A percentile compares a stretch with the other conserved stretches of the same genome.
These are phyloP conservation scores for Mixornis gularis DNA, from an alignment of 2,113 vertebrate genomes.

Conservation along the genomic window DNA sequence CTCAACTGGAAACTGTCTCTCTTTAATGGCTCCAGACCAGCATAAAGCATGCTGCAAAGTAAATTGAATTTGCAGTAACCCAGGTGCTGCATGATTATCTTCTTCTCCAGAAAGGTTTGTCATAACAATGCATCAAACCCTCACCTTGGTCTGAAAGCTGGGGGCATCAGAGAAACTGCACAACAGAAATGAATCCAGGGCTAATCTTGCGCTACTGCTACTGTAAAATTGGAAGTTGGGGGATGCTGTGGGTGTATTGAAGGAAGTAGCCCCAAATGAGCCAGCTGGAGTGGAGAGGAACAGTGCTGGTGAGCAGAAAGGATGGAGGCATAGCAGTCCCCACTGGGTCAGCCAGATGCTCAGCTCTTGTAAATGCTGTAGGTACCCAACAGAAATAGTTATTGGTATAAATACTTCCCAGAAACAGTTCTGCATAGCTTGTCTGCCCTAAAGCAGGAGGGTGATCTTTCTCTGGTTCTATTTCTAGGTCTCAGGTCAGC, in stretches of 20 bases:
- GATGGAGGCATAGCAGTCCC: neutral
- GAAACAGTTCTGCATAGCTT: neutral
- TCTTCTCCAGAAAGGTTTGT: neutral
- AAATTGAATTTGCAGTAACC: conserved; percentile 42
- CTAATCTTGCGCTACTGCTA: neutral
- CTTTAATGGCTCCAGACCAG: conserved; percentile 20
- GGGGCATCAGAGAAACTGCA: neutral
- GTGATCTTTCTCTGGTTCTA: too few species aligned
- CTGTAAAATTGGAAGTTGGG: neutral
- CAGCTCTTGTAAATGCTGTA: neutral
- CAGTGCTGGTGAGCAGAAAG: neutral
- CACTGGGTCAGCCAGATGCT: neutral
- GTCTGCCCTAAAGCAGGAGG: neutral
- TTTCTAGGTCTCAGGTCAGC: neutral
- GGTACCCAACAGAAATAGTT: neutral
- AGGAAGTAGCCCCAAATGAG: neutral
- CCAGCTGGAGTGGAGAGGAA: neutral
- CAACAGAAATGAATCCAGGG: neutral
- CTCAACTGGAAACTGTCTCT: neutral
- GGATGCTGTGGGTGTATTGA: neutral
- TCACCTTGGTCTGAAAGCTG: conserved; percentile 50
- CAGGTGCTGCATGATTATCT: conserved; percentile 6
- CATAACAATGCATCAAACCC: neutral
- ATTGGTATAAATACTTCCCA: neutral
- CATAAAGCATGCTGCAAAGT: conserved; percentile 18